Evolutionary conservation across 2,113 vertebrate genomes (phyloP).

Genomic region (Geococcyx californianus): DNA sequence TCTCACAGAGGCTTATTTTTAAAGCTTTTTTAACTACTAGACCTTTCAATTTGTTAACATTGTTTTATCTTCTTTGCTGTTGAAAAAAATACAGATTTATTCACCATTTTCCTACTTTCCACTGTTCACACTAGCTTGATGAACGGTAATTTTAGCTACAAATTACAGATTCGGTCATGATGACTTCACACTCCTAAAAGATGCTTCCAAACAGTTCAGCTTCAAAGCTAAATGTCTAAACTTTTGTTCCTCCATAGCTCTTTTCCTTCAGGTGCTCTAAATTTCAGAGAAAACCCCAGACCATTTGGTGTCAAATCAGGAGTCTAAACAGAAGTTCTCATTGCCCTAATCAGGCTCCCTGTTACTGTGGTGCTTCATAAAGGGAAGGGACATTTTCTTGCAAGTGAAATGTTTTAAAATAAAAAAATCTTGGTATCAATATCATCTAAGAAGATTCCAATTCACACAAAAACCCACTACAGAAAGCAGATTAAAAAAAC

Average conservation of each 20-base stretch:
- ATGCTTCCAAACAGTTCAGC: neutral
- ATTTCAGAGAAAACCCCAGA: neutral
- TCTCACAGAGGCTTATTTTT: neutral
- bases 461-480: neutral
- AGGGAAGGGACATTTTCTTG: neutral
- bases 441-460: neutral
- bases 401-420: neutral
- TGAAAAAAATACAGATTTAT: neutral
- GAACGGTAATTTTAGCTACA: neutral
- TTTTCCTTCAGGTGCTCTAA: conserved; percentile 5
- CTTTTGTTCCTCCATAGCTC: neutral
- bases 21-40: neutral
- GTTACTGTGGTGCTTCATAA: neutral
- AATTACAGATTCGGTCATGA: neutral
- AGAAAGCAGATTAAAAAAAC: neutral
- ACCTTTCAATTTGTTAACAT: conserved; percentile 1
- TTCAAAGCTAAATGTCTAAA: neutral
- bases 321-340: neutral
- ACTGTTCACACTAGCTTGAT: neutral
- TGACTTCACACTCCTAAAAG: neutral
- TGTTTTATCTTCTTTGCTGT: neutral
- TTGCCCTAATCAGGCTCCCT: neutral
- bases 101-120: neutral
- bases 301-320: neutral
- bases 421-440: neutral